These are phyloP conservation scores for Hermaeophaga mercurialis DNA, from an alignment of 2,888 invertebrate species.

Conservation along the genomic window DNA sequence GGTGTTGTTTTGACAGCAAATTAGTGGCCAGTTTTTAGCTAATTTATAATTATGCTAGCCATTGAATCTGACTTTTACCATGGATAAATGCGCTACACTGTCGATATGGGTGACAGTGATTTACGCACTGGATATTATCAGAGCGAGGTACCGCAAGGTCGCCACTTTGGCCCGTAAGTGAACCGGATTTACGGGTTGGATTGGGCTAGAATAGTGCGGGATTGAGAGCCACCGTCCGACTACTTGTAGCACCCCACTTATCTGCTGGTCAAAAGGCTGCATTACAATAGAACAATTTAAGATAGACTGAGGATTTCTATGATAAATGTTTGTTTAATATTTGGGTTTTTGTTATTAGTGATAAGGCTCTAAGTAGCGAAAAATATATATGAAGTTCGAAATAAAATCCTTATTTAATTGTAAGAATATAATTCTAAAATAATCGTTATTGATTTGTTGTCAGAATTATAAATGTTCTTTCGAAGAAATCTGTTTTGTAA, in stretches of 20 bases:
- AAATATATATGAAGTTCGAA: no score
- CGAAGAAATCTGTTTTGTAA: no score
- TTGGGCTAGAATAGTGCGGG: slow-evolving; percentile 24
- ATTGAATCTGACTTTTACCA: slow-evolving; percentile 54
- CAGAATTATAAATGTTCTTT: no score
- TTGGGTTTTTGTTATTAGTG: no score
- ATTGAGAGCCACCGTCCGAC: slow-evolving; percentile 48
- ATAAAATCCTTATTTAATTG: no score
- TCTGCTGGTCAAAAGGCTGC: slow-evolving; percentile 51
- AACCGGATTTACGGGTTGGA: slow-evolving; percentile 21
- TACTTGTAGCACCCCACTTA: slow-evolving; percentile 51
- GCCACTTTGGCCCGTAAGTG: slow-evolving; percentile 33
- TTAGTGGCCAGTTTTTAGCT: slow-evolving; percentile 54
- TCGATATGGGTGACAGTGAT: slow-evolving; percentile 54
- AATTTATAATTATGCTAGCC: slow-evolving; percentile 57
- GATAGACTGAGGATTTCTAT: neutral
- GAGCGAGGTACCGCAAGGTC: slow-evolving; percentile 21
- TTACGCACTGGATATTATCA: slow-evolving; percentile 50
- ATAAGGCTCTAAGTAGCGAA: no score
- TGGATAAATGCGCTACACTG: slow-evolving; percentile 53
- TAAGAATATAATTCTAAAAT: no score
- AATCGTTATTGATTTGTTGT: no score
- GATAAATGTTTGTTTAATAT: no score
- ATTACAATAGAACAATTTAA: slow-evolving; percentile 43
- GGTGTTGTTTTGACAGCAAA: slow-evolving; percentile 55